Evolutionary conservation across 2,888 invertebrate species (phyloP).

Genomic region (Junonia oenone): DNA sequence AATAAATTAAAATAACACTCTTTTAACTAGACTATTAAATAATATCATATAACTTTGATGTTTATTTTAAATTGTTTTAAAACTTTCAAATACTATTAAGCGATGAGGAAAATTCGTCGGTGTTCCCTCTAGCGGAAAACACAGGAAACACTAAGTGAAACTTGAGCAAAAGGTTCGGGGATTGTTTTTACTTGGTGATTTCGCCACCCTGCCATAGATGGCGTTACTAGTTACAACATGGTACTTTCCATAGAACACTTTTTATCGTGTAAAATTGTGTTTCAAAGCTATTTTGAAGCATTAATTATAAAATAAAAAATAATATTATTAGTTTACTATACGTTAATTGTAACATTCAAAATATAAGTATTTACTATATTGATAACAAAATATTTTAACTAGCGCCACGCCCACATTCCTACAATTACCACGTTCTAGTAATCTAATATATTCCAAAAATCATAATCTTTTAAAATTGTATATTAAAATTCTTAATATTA

Average conservation of each 20-base stretch:
- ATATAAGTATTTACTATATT: not conserved
- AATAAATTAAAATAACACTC: too few species aligned
- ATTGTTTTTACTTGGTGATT: slow-evolving; percentile 10
- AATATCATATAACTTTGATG: not conserved
- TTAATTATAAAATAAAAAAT: too few species aligned
- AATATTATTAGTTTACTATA: not conserved
- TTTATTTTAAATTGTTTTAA: not conserved
- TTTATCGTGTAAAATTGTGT: too few species aligned
- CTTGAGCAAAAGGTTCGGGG: slow-evolving; percentile 4
- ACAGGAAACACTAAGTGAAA: slow-evolving; percentile 12
- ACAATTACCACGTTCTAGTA: too few species aligned
- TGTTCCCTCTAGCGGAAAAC: slow-evolving; percentile 32
- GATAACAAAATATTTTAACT: too few species aligned
- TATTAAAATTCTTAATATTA: too few species aligned
- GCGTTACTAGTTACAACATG: slow-evolving; percentile 34
- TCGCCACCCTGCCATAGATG: slow-evolving; percentile 40
- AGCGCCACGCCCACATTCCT: too few species aligned
- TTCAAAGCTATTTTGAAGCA: too few species aligned
- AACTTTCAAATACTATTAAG: not conserved
- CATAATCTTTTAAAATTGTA: too few species aligned
- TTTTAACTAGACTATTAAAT: too few species aligned
- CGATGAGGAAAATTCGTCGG: not conserved
- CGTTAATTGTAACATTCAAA: not conserved
- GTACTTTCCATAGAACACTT: too few species aligned
- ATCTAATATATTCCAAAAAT: too few species aligned